phyloP scores from a whole-genome alignment of 1,140 invertebrate genomes.

The Drosophila mauritiana region DNA sequence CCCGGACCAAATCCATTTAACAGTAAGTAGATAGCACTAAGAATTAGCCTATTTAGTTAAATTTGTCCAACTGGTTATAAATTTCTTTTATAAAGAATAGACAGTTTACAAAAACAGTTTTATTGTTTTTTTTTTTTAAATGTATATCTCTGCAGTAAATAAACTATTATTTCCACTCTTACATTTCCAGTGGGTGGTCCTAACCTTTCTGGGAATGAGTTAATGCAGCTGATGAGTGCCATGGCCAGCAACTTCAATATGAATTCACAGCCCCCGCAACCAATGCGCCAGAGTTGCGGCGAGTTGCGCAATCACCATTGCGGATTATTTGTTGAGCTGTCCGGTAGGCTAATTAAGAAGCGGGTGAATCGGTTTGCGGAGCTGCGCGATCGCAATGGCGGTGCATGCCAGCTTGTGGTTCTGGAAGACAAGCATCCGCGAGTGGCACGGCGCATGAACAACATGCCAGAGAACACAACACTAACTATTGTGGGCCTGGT shows the following conservation, averaged over 20 bases:
- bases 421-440: conserved; percentile 83
- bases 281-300: conserved; percentile 79
- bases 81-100: too few species aligned
- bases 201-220: conserved; percentile 72
- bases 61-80: too few species aligned
- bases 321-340: conserved; percentile 82
- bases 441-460: conserved; percentile 81
- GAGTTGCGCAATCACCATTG: conserved; percentile 80
- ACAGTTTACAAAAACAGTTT: too few species aligned
- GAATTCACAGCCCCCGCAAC: conserved; percentile 79
- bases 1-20: conserved; percentile 73
- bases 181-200: conserved; percentile 52
- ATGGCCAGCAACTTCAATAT: conserved; percentile 82
- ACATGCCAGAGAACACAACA: conserved; percentile 84
- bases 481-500: conserved; percentile 84
- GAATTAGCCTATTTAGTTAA: background rate
- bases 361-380: conserved; percentile 84
- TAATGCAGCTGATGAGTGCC: conserved; percentile 80
- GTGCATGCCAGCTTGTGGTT: conserved; percentile 84
- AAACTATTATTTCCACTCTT: too few species aligned
- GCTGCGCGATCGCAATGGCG: conserved; percentile 80
- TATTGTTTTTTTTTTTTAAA: too few species aligned
- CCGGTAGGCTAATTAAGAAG: conserved; percentile 83
- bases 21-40: conserved; percentile 44
- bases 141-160: too few species aligned